A percentile compares a stretch with the other conserved stretches of the same genome.
Evolutionary conservation across 2,113 vertebrate species (phyloP).

Genomic region (Bagarius yarrelli): DNA sequence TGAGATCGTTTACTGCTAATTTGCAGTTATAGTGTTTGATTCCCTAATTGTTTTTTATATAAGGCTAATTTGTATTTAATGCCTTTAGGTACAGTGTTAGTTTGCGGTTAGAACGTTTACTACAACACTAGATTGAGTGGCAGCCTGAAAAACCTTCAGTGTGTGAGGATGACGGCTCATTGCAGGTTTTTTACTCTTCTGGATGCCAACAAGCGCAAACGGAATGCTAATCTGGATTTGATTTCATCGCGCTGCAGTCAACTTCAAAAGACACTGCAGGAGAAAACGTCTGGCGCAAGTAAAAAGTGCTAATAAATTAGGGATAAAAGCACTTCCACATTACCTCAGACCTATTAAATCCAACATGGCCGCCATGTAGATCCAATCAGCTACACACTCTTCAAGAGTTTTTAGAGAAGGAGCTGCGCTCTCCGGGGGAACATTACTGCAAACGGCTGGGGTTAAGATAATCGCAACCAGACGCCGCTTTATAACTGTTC

Average conservation of each 20-base stretch:
- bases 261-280: conserved; percentile 1
- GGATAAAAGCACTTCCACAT: conserved; percentile 20
- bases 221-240: conserved; percentile 7
- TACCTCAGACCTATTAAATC: conserved; percentile 30
- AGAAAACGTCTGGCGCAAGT: not conserved
- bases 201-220: conserved; percentile 1
- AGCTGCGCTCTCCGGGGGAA: conserved; percentile 59
- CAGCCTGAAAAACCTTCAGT: not conserved
- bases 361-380: conserved; percentile 10
- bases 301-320: conserved; percentile 9
- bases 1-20: too few relatives aligned
- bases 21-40: too few relatives aligned
- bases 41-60: not conserved
- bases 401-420: conserved; percentile 40
- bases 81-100: too few relatives aligned
- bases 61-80: not conserved
- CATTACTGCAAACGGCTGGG: conserved; percentile 58
- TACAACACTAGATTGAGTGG: not conserved
- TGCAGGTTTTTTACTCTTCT: not conserved
- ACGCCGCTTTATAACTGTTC: conserved; percentile 66
- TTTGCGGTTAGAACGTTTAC: not conserved
- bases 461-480: conserved; percentile 56
- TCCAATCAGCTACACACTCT: not conserved
- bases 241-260: conserved; percentile 5
- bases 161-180: not conserved